phyloP scores from a whole-genome alignment of 92 coral and sea anemone species.

The Parazoanthus darwini region DNA sequence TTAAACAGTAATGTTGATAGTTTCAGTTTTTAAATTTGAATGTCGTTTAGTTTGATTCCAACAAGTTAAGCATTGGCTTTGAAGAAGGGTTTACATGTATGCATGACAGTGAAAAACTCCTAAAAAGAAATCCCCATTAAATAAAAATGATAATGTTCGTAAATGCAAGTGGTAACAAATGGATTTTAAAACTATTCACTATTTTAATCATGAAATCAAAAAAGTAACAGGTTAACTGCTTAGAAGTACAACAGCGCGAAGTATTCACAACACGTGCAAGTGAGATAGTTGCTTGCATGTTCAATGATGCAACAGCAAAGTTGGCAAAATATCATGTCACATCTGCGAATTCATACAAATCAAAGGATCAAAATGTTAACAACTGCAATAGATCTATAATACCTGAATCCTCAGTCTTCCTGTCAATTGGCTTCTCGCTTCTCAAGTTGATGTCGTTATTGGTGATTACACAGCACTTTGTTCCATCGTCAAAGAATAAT shows the following conservation, averaged over 20 bases:
- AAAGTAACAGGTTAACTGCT: not conserved
- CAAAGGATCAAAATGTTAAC: not conserved
- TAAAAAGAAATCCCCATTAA: not conserved
- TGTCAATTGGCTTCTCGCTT: not conserved
- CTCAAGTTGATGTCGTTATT: not conserved
- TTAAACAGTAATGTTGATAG: not conserved
- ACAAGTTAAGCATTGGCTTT: not conserved
- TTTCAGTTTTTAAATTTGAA: not conserved
- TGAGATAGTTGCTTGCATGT: not conserved
- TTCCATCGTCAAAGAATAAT: not conserved
- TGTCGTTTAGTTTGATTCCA: not conserved
- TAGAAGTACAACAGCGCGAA: not conserved
- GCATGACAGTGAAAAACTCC: not conserved
- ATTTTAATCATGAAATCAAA: too few species aligned
- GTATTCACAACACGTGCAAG: not conserved
- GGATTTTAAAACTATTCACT: too few species aligned
- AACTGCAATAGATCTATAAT: not conserved
- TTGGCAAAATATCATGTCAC: not conserved
- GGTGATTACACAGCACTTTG: not conserved
- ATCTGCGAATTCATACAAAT: not conserved
- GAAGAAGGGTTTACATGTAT: not conserved
- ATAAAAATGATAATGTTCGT: not conserved
- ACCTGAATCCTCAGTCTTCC: not conserved
- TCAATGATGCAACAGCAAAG: not conserved
- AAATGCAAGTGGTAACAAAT: not conserved